Conservation (phyloP, 2,888 invertebrate species). For the Aricia artaxerxes region DNA sequence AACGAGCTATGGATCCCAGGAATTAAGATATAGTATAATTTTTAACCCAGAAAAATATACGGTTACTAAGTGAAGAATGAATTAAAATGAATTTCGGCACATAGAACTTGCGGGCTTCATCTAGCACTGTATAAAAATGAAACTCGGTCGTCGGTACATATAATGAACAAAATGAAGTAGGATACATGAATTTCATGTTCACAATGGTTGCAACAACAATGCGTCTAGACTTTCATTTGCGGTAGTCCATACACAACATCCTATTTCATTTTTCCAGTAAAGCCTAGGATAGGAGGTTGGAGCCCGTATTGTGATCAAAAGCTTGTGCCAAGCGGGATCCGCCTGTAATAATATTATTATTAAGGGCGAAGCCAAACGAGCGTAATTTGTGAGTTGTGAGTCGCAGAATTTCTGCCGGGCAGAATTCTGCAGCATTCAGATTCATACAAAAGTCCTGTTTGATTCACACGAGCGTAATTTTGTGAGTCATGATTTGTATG, state of each 20-base stretch:
- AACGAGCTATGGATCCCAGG: too few species aligned
- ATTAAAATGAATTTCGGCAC: not conserved
- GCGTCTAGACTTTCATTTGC: constrained; percentile 61
- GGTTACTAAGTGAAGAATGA: not conserved
- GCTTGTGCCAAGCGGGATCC: not conserved
- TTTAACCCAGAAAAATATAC: not conserved
- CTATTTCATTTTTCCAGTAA: constrained; percentile 20
- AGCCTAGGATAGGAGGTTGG: not conserved
- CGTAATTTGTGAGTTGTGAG: too few species aligned
- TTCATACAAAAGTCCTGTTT: too few species aligned
- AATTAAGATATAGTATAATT: too few species aligned
- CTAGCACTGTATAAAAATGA: not conserved
- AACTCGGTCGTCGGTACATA: not conserved
- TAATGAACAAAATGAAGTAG: not conserved
- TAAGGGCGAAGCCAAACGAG: too few species aligned
- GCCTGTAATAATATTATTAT: not conserved
- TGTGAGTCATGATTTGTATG: too few species aligned
- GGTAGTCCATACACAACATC: constrained; percentile 32
- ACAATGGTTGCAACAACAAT: constrained; percentile 44
- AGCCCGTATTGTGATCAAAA: not conserved
- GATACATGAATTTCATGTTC: not conserved
- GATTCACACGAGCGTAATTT: too few species aligned
- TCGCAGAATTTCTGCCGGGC: too few species aligned
- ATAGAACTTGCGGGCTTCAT: too few species aligned
- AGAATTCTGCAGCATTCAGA: too few species aligned